Percentiles rank a stretch among this genome's conserved stretches.
Evolutionary conservation across 2,888 invertebrate species (phyloP).

Genomic region (Agriopis marginaria): DNA sequence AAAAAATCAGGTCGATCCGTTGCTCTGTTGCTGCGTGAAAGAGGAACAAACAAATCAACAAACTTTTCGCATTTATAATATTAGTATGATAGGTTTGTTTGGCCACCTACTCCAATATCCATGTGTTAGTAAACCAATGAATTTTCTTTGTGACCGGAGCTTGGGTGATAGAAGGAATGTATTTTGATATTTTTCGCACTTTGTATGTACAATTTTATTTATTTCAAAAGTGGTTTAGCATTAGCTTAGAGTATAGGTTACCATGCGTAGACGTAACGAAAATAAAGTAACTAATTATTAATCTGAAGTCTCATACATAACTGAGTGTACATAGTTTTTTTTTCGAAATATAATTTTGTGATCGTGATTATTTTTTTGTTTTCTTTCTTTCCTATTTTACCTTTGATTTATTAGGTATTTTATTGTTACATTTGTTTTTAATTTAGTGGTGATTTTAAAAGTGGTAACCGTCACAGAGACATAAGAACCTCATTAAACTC

Average conservation of each 20-base stretch:
- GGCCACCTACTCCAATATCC: too few relatives aligned
- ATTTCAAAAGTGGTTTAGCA: constrained; percentile 39
- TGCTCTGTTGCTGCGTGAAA: too few relatives aligned
- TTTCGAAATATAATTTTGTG: constrained; percentile 84
- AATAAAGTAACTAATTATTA: constrained; percentile 29
- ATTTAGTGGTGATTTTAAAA: not conserved
- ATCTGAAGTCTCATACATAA: constrained; percentile 42
- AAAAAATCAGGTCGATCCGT: too few relatives aligned
- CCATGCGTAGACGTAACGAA: constrained; percentile 44
- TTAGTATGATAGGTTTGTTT: too few relatives aligned
- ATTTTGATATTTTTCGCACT: constrained; percentile 29
- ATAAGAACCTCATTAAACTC: too few relatives aligned
- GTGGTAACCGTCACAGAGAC: too few relatives aligned
- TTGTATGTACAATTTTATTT: constrained; percentile 46
- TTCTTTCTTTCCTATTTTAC: constrained; percentile 49
- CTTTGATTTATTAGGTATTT: not conserved
- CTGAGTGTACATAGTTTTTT: constrained; percentile 75
- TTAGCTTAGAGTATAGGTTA: constrained; percentile 48
- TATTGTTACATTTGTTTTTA: not conserved
- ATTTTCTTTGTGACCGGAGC: not conserved
- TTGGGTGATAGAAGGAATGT: not conserved
- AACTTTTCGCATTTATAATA: too few relatives aligned
- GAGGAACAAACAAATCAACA: too few relatives aligned
- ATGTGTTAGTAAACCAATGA: too few relatives aligned
- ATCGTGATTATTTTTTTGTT: constrained; percentile 62